phyloP scores from a whole-genome alignment of 2,888 invertebrate genomes.

The Tanypteryx hageni region DNA sequence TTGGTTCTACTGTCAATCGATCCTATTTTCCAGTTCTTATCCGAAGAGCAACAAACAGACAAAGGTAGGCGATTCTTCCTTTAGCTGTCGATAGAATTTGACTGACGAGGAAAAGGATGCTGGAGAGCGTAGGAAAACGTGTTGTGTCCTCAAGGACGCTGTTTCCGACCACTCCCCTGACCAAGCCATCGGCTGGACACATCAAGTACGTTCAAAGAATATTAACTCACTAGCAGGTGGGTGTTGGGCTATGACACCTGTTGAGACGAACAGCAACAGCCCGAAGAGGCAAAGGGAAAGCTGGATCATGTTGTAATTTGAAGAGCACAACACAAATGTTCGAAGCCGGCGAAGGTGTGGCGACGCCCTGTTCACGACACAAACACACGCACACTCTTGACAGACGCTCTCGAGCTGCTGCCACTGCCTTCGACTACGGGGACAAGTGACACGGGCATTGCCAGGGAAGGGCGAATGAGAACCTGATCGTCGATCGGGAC shows the following conservation, averaged over 20 bases:
- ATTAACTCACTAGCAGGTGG: conserved; percentile 14
- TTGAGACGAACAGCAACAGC: background rate
- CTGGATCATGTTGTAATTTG: background rate
- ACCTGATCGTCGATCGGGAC: background rate
- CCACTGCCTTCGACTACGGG: background rate
- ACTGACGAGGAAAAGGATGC: too few relatives aligned
- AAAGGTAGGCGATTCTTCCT: too few relatives aligned
- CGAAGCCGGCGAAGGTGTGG: too few relatives aligned
- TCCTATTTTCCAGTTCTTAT: too few relatives aligned
- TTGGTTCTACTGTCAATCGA: too few relatives aligned
- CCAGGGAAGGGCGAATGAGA: background rate
- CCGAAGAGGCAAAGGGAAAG: background rate
- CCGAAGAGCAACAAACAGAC: too few relatives aligned
- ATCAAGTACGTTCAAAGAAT: background rate
- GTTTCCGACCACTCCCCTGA: background rate
- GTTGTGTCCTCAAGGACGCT: background rate
- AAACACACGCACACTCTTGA: background rate
- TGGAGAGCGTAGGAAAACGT: too few relatives aligned
- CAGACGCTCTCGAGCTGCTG: background rate
- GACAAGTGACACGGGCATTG: background rate
- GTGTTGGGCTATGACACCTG: background rate
- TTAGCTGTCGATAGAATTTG: too few relatives aligned
- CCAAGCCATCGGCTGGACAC: background rate
- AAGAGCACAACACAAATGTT: background rate
- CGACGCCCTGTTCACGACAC: background rate